phyloP scores from a whole-genome alignment of 1,140 invertebrate genomes.

The Orius insidiosus region DNA sequence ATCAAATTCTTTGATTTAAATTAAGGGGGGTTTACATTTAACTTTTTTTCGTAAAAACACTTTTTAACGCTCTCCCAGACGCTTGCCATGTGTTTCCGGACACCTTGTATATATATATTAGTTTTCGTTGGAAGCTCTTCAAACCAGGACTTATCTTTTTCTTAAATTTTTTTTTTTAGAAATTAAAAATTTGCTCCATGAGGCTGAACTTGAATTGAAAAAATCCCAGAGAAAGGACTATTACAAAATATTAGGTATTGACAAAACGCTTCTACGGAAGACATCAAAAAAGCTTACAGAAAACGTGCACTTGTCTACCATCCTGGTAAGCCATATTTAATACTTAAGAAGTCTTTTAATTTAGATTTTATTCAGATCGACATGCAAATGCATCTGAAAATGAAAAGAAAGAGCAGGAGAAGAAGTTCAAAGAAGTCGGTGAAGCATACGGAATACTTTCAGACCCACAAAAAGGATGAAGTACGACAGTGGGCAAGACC shows the following conservation, averaged over 20 bases:
- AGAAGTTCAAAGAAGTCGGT: constrained; percentile 92
- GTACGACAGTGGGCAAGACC: constrained; percentile 84
- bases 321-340: constrained; percentile 34
- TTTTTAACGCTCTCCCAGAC: too few species aligned
- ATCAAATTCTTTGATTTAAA: too few species aligned
- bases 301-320: constrained; percentile 77
- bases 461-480: constrained; percentile 73
- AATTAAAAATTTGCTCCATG: constrained; percentile 53
- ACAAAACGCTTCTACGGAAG: constrained; percentile 74
- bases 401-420: constrained; percentile 78
- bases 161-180: constrained; percentile 28
- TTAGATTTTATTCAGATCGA: constrained; percentile 40
- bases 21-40: too few species aligned
- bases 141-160: too few species aligned
- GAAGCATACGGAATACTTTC: constrained; percentile 92
- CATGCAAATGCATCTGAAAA: constrained; percentile 69
- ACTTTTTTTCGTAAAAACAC: too few species aligned
- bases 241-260: constrained; percentile 86
- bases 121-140: too few species aligned
- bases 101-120: too few species aligned
- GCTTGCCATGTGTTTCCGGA: too few species aligned
- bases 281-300: constrained; percentile 92
- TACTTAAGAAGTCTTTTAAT: too few species aligned
- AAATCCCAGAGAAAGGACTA: constrained; percentile 94
- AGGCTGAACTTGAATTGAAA: constrained; percentile 75